Conservation (phyloP, 2,888 invertebrate species). For the Orthosia incerta region DNA sequence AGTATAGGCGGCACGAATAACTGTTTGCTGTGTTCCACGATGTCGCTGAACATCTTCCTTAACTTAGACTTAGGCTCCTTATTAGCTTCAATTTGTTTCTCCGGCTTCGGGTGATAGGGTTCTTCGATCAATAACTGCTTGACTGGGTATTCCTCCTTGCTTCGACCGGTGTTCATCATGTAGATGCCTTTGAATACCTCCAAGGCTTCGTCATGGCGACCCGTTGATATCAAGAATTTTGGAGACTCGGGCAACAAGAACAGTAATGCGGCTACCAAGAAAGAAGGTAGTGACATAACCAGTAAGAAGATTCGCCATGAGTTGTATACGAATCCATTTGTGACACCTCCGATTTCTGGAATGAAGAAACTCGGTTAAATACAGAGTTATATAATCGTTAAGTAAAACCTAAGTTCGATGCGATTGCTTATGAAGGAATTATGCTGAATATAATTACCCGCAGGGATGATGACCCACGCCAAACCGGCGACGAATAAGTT, state of each 20-base stretch:
- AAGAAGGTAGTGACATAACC: slow-evolving; percentile 96
- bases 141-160: slow-evolving; percentile 94
- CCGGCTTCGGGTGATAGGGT: slow-evolving; percentile 84
- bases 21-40: slow-evolving; percentile 95
- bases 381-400: too few species aligned
- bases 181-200: slow-evolving; percentile 96
- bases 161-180: slow-evolving; percentile 95
- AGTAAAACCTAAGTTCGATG: too few species aligned
- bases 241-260: slow-evolving; percentile 97
- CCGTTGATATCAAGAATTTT: slow-evolving; percentile 95
- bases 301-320: slow-evolving; percentile 98
- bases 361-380: slow-evolving; percentile 3
- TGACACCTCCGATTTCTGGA: slow-evolving; percentile 93
- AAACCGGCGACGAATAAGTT: slow-evolving; percentile 97
- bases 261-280: slow-evolving; percentile 95
- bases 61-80: slow-evolving; percentile 92
- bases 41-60: slow-evolving; percentile 94
- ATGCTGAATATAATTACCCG: slow-evolving; percentile 77
- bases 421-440: not conserved
- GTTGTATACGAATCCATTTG: slow-evolving; percentile 94
- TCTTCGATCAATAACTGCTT: slow-evolving; percentile 93
- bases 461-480: slow-evolving; percentile 94
- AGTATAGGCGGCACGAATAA: slow-evolving; percentile 95
- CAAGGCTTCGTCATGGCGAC: slow-evolving; percentile 95
- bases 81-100: slow-evolving; percentile 92